Evolutionary conservation across 2,797 vertebrate species (phyloP), one percentile per base, ranked within the genome.

Genomic region (Mormyrus proboscirostris): DNA sequence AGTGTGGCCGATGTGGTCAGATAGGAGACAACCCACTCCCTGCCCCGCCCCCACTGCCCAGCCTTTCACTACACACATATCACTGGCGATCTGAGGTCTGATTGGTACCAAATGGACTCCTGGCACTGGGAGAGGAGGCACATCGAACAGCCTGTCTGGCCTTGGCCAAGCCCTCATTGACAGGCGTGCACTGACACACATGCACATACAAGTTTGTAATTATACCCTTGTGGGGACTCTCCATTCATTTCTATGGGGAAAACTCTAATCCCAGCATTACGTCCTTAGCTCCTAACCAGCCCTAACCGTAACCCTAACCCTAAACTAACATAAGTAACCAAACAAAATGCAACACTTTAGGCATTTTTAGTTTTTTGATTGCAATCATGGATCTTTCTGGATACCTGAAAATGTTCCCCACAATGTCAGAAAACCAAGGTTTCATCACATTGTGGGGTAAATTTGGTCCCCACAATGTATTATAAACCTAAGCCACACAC

Each of bases 31-130:
- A 76, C 25, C 25, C 8, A 14, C 29, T 22, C 51, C 76, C 3
- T 22, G 2, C n/a, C 55, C n/a, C 3, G 19, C 55, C 3, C 19
- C 55, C 19, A n/a, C 55, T 6, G 29, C 12, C 12, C 85, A 38
- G 10, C 10, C 51, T 3, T 53, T 8, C 29, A 86, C 79, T 44
- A 25, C 44, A 50, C 19, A 22, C 47, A 50, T 10, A 83, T 19
- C 76, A 44, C 76, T 19, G 0, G 14, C 2, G 50, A 90, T 90
- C 91, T 50, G 91, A 76, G 88, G 91, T 44, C 89, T 92, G 90
- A 94, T 92, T 91, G 90, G 88, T 92, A 92, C 91, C 91, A 94
- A 93, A 91, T 92, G 92, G 90, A 91, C 93, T 95, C 94, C 92
- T 94, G 94, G 93, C 92, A 91, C 92, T 91, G 92, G 95, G 93